Evolutionary conservation across 2,888 invertebrate genomes (phyloP).

Genomic region (Taenaris catops): DNA sequence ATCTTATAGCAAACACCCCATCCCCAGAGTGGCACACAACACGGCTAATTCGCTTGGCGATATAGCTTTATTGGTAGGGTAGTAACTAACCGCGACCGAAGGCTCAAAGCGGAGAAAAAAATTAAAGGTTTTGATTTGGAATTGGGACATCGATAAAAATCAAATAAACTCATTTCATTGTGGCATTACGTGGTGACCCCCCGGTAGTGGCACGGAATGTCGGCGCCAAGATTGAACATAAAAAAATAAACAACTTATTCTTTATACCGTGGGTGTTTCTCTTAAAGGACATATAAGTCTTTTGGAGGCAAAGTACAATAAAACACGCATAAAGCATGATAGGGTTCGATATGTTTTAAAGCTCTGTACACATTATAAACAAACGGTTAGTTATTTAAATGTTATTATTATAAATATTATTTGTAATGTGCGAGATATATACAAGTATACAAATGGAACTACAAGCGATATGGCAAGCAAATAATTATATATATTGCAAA

Average conservation of each 20-base stretch:
- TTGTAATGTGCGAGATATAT: too few relatives aligned
- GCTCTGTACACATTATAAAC: not conserved
- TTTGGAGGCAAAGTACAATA: conserved; percentile 6
- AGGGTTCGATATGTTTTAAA: conserved; percentile 3
- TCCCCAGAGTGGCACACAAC: too few relatives aligned
- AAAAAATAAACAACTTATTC: conserved; percentile 13
- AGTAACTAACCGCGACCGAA: too few relatives aligned
- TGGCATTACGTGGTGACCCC: conserved; percentile 8
- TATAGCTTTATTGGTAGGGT: too few relatives aligned
- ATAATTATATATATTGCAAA: too few relatives aligned
- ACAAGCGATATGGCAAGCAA: too few relatives aligned
- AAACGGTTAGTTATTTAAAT: too few relatives aligned
- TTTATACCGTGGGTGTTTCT: conserved; percentile 9
- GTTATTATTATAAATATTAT: too few relatives aligned
- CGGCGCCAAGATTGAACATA: conserved; percentile 10
- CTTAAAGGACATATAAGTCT: conserved; percentile 3
- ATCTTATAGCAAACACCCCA: too few relatives aligned
- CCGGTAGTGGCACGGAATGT: conserved; percentile 8
- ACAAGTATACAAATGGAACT: too few relatives aligned
- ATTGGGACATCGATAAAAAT: conserved; percentile 9
- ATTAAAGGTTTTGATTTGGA: conserved; percentile 1
- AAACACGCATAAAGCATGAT: conserved; percentile 4
- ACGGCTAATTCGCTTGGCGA: too few relatives aligned
- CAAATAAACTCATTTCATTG: conserved; percentile 8
- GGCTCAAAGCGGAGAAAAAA: too few relatives aligned